Evolutionary conservation across 2,113 vertebrate species (phyloP).

Genomic region (Excalfactoria chinensis): DNA sequence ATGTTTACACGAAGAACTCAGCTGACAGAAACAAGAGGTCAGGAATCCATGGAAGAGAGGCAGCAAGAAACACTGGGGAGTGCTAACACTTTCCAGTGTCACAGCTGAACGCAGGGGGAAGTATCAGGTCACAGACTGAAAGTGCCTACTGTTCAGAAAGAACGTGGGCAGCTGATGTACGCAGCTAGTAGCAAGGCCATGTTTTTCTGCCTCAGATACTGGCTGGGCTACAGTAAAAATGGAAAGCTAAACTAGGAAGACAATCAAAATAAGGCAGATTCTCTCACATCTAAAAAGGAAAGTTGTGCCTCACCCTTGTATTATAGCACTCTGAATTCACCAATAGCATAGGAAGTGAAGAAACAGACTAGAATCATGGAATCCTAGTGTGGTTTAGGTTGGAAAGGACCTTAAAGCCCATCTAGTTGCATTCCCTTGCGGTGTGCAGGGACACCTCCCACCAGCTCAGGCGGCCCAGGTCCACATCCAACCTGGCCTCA

Average conservation of each 20-base stretch:
- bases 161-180: neutral
- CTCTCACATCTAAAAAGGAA: neutral
- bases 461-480: neutral
- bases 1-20: neutral
- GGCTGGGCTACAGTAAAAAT: neutral
- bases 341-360: neutral
- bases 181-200: neutral
- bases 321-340: neutral
- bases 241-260: neutral
- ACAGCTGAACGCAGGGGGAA: neutral
- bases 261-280: neutral
- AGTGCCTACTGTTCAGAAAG: neutral
- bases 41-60: neutral
- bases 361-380: neutral
- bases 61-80: neutral
- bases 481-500: neutral
- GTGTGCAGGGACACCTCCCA: neutral
- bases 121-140: neutral
- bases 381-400: neutral
- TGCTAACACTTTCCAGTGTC: neutral
- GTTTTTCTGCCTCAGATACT: fast-evolving
- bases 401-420: neutral
- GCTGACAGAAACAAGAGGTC: neutral
- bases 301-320: neutral
- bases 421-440: neutral